Conservation (phyloP, 2,113 vertebrate genomes). For the Caracal caracal region DNA sequence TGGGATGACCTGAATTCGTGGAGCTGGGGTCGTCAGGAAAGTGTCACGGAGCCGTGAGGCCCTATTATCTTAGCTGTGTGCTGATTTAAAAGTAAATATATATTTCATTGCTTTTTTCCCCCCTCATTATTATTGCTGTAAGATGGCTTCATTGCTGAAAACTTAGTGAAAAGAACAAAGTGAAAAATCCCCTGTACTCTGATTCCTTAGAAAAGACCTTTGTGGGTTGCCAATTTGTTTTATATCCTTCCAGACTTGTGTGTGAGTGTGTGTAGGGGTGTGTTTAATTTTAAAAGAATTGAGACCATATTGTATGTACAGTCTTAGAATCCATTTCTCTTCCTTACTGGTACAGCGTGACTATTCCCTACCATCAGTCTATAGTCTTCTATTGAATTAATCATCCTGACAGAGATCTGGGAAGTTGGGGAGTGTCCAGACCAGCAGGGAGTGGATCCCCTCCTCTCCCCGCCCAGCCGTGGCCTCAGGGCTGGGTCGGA, state of each 20-base stretch:
- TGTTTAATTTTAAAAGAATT: background rate
- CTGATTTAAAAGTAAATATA: background rate
- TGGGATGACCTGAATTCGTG: background rate
- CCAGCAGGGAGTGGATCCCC: background rate
- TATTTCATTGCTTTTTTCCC: background rate
- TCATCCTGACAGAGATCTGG: background rate
- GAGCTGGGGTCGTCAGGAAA: background rate
- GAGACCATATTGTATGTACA: background rate
- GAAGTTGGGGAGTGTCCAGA: background rate
- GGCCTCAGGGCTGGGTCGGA: background rate
- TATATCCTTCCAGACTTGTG: background rate
- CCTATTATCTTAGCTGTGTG: background rate
- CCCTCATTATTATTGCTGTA: background rate
- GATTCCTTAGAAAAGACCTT: slow-evolving; percentile 7
- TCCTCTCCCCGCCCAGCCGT: background rate
- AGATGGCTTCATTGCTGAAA: background rate
- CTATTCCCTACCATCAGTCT: background rate
- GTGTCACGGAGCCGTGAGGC: background rate
- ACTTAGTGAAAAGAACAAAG: background rate
- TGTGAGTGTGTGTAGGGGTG: background rate
- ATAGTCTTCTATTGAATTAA: background rate
- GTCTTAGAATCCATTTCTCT: background rate
- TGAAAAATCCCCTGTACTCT: background rate
- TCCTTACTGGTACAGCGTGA: background rate
- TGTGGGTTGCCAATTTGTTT: background rate